Base-by-base conservation (phyloP, 2,888 invertebrate genomes). In the Hofmannophila pseudospretella region DNA sequence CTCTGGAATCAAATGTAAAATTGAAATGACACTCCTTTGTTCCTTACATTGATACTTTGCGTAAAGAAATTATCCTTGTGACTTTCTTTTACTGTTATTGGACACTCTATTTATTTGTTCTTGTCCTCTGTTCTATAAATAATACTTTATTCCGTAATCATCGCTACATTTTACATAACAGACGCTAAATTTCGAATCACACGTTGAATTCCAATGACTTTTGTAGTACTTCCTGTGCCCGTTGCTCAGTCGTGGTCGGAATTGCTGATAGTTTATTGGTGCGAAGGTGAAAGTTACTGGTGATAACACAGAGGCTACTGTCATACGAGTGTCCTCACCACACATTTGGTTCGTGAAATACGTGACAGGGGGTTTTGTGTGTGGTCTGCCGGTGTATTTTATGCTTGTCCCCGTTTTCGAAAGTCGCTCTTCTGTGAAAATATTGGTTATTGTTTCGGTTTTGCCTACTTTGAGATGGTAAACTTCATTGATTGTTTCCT, bases 1-100 rank as follows among this genome's bases (percentile, higher is more conserved):
- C 94, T 57, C 95, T 88, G 73, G 39, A 71, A 66, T 11, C 1
- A 38, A 39, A 47, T 34, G 28, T 32, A 3, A 34, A 31, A 34
- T 7, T 7, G 2, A n/a, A n/a, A n/a, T n/a, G n/a, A n/a, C n/a
- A n/a, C n/a, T n/a, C n/a, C n/a, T n/a, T n/a, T n/a, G n/a, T n/a
- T n/a, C n/a, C n/a, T n/a, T n/a, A n/a, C n/a, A n/a, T n/a, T n/a
- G n/a, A n/a, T n/a, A n/a, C n/a, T n/a, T n/a, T n/a, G n/a, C n/a
- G n/a, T n/a, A n/a, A n/a, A n/a, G n/a, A n/a, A n/a, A n/a, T n/a
- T n/a, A n/a, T n/a, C n/a, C n/a, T n/a, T n/a, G n/a, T n/a, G n/a
- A n/a, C n/a, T n/a, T n/a, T n/a, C n/a, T n/a, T n/a, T n/a, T n/a
- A n/a, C n/a, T n/a, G n/a, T n/a, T n/a, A n/a, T n/a, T n/a, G n/a